phyloP scores from a whole-genome alignment of 2,888 invertebrate species.

The Neocrepidodera transversa region DNA sequence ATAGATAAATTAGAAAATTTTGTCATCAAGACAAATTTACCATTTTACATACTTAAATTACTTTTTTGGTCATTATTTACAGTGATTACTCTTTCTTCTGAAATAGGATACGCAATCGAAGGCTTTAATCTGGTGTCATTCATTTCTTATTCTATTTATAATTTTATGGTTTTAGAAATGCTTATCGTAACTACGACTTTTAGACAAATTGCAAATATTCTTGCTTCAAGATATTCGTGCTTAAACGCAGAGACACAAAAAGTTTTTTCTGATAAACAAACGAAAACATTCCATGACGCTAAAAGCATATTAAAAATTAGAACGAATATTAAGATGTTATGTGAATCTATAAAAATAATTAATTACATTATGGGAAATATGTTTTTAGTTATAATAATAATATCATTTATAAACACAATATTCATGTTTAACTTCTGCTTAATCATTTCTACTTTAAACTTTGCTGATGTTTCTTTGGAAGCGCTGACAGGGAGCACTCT shows the following conservation, averaged over 20 bases:
- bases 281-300: neutral
- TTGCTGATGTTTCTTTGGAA: too few species aligned
- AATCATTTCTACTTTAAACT: too few species aligned
- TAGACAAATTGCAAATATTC: neutral
- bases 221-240: neutral
- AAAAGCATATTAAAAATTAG: neutral
- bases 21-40: too few species aligned
- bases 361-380: neutral
- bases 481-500: too few species aligned
- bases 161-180: too few species aligned
- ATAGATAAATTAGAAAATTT: neutral
- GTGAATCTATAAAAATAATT: neutral
- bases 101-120: too few species aligned
- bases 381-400: neutral
- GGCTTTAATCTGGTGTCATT: too few species aligned
- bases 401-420: neutral
- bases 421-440: neutral
- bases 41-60: too few species aligned
- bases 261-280: neutral
- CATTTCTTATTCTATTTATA: too few species aligned
- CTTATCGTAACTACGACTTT: neutral
- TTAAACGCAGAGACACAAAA: neutral
- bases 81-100: too few species aligned
- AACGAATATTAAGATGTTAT: neutral
- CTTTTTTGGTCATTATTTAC: too few species aligned